phyloP scores from a whole-genome alignment of 2,888 invertebrate species.

The Microctonus hyperodae region DNA sequence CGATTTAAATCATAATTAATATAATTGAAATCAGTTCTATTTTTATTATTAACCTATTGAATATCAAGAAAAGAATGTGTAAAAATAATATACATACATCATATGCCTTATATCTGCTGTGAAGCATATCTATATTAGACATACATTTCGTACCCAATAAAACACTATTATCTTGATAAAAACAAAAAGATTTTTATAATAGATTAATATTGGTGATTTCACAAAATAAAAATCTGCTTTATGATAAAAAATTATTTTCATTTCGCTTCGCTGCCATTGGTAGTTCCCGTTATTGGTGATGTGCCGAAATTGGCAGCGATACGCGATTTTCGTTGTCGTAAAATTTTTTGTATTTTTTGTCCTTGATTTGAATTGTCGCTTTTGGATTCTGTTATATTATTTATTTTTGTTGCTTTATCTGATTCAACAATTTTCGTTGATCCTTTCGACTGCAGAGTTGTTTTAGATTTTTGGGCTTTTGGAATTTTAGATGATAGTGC shows the following conservation, averaged over 20 bases:
- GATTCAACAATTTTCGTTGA: constrained; percentile 31
- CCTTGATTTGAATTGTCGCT: constrained; percentile 37
- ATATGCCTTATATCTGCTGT: too few relatives aligned
- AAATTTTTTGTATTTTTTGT: constrained; percentile 46
- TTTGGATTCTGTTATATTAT: constrained; percentile 21
- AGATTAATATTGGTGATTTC: neutral
- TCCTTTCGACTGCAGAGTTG: constrained; percentile 27
- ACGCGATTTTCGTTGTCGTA: constrained; percentile 55
- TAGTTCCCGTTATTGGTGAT: constrained; percentile 41
- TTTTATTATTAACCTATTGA: too few relatives aligned
- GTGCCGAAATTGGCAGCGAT: constrained; percentile 61
- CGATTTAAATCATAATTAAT: too few relatives aligned
- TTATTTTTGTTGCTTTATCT: constrained; percentile 31
- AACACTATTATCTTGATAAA: too few relatives aligned
- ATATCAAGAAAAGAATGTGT: too few relatives aligned
- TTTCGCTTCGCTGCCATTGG: constrained; percentile 47
- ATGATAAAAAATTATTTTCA: constrained; percentile 35
- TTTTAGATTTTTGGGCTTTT: constrained; percentile 31
- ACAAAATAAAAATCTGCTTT: constrained; percentile 11
- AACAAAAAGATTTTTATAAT: too few relatives aligned
- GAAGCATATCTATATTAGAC: too few relatives aligned
- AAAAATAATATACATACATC: too few relatives aligned
- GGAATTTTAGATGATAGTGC: constrained; percentile 18
- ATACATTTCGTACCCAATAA: too few relatives aligned
- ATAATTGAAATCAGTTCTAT: too few relatives aligned